These are phyloP conservation scores for Crossaster papposus DNA, from an alignment of 53 echinoderm and acorn worm species.

Conservation along the genomic window DNA sequence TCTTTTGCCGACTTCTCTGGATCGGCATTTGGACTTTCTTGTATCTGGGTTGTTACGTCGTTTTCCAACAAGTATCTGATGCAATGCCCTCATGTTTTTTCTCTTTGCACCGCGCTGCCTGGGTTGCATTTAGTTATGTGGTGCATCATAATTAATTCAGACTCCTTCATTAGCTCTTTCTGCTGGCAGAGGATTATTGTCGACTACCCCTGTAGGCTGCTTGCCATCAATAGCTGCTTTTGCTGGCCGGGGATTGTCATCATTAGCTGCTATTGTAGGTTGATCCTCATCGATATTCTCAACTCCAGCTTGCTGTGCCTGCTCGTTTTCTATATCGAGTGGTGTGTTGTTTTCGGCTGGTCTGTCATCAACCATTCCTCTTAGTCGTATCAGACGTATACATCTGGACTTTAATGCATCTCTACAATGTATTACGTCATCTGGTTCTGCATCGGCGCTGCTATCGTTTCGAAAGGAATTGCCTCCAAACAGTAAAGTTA, in stretches of 20 bases:
- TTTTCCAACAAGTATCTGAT: neutral
- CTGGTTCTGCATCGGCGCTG: neutral
- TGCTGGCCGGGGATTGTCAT: neutral
- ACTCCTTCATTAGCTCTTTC: neutral
- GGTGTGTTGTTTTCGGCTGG: neutral
- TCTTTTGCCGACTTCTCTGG: too few species aligned
- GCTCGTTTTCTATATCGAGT: neutral
- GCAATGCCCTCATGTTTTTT: neutral
- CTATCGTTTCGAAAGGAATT: neutral
- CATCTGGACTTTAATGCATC: neutral
- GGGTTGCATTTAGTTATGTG: neutral
- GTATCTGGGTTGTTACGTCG: too few species aligned
- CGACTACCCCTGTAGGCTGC: too few species aligned
- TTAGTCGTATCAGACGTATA: neutral
- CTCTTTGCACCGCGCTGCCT: neutral
- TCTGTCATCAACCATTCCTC: neutral
- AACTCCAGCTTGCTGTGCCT: neutral
- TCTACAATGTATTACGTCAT: neutral
- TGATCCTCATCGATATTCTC: neutral
- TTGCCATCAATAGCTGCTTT: neutral
- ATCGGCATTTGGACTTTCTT: too few species aligned
- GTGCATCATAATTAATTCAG: neutral
- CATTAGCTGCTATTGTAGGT: neutral
- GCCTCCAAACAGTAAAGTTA: constrained; percentile 13
- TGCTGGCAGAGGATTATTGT: too few species aligned